Evolutionary conservation across 2,797 vertebrate species (phyloP), one percentile per base, ranked within the genome.

Genomic region (Myotis planiceps): DNA sequence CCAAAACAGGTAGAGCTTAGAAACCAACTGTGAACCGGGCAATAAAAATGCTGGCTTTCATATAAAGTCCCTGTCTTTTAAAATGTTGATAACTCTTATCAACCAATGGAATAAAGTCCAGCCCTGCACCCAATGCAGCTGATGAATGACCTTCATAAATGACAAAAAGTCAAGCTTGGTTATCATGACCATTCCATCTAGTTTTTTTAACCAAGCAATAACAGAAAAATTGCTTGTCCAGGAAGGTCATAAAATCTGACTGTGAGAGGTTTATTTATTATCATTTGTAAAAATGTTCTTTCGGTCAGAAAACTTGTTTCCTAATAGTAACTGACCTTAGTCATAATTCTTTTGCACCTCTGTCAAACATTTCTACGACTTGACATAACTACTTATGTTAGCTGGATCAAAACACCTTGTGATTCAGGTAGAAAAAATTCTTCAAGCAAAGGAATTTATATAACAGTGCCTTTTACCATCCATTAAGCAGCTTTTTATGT

Each of bases 71-170:
- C 95, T 87, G 18, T 71, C 80, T 91, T 55, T 25, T 89, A 93
- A 92, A 94, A 65, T 80, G 66, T 27, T 96, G 53, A 88, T 95
- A 93, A 37, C 7, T 39, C 63, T 92, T 96, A 95, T 91, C 83
- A 93, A 7, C 25, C 45, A 71, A 6, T 37, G 66, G 42, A 55
- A 75, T 72, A 87, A 96, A 97, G 83, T 97, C 42, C 78, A 96
- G 18, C 6, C 27, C 29, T 65, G 1, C 2, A 65, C 16, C 9
- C 4, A 51, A 78, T 37, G 58, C 7, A 68, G 49, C 37, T 84
- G 60, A 92, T 27, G 58, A 80, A 69, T 9, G 25, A 82, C 12
- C 79, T 88, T 86, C 66, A 32, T 65, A 47, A 82, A 79, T 4
- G 9, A 69, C 32, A 79, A 39, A 79, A 60, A 90, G 34, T 89